Percentiles rank a stretch among this genome's conserved stretches.
Conservation (phyloP, 2,888 invertebrate species). For the Nyleta sp. region DNA sequence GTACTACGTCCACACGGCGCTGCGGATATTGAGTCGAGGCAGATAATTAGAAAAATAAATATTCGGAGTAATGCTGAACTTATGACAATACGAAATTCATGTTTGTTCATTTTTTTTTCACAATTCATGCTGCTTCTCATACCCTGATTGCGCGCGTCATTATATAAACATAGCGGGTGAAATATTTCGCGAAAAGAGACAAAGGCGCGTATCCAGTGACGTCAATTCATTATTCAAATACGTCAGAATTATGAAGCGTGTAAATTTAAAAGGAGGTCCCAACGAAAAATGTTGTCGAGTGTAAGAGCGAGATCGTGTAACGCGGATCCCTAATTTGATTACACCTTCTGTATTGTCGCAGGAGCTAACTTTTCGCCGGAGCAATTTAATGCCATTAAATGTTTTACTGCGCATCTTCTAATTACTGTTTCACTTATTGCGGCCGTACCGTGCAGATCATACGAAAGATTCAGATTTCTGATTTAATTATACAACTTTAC, state of each 20-base stretch:
- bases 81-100: no score
- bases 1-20: no score
- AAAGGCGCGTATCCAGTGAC: no score
- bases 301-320: no score
- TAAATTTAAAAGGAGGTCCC: background rate
- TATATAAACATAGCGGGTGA: background rate
- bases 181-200: background rate
- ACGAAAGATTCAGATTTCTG: slow-evolving; percentile 38
- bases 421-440: slow-evolving; percentile 31
- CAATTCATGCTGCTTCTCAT: no score
- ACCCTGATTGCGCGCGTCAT: no score
- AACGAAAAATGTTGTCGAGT: background rate
- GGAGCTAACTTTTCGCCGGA: slow-evolving; percentile 7
- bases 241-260: background rate
- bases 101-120: no score
- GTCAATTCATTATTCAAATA: background rate
- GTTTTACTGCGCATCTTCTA: slow-evolving; percentile 30
- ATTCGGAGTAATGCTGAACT: no score
- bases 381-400: slow-evolving; percentile 20
- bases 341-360: slow-evolving; percentile 7
- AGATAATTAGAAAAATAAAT: no score
- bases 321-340: slow-evolving; percentile 10
- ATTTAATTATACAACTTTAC: slow-evolving; percentile 34
- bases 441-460: slow-evolving; percentile 23
- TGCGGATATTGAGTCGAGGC: no score